phyloP scores from a whole-genome alignment of 2,797 vertebrate genomes.

The Vultur gryphus region DNA sequence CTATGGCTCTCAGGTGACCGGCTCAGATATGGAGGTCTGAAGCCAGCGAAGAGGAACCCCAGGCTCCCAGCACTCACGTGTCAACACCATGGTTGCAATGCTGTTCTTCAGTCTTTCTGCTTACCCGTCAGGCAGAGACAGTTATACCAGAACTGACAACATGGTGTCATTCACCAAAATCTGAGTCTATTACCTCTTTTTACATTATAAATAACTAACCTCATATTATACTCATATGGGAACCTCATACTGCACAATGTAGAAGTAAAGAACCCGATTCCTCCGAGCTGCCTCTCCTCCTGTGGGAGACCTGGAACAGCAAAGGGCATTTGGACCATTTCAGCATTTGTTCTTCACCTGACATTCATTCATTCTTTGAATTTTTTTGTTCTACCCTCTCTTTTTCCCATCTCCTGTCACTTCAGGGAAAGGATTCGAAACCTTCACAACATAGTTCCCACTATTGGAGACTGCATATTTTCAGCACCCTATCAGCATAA shows the following conservation, averaged over 20 bases:
- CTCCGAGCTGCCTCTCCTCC: neutral
- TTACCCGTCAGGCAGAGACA: neutral
- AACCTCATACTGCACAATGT: neutral
- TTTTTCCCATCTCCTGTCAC: neutral
- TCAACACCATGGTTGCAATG: neutral
- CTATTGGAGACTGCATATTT: neutral
- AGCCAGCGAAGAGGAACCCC: neutral
- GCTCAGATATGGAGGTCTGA: neutral
- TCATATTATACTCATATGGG: fast-evolving
- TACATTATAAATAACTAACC: neutral
- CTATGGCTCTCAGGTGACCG: neutral
- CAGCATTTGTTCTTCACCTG: neutral
- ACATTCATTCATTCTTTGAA: neutral
- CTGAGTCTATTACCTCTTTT: neutral
- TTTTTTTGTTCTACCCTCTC: neutral
- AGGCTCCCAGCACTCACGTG: neutral
- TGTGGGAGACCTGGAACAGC: fast-evolving
- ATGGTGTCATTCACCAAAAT: neutral
- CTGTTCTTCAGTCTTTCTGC: neutral
- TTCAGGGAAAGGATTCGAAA: neutral
- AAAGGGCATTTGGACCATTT: neutral
- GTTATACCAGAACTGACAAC: neutral
- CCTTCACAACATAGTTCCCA: neutral
- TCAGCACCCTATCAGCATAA: neutral
- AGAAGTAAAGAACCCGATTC: neutral